phyloP scores from a whole-genome alignment of 2,888 invertebrate genomes.

The Eristalis pertinax region DNA sequence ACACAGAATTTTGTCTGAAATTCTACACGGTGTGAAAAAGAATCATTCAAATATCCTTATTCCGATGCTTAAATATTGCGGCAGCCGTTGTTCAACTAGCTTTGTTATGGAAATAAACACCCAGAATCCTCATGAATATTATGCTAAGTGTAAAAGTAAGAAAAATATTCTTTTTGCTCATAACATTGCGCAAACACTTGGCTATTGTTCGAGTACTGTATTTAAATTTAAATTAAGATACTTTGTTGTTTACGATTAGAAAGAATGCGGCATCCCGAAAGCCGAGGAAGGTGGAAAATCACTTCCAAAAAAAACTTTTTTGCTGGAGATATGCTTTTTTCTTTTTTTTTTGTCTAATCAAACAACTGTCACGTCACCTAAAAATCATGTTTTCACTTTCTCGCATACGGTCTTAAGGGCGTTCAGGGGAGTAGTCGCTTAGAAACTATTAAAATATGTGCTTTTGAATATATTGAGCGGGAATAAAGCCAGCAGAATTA shows the following conservation, averaged over 20 bases:
- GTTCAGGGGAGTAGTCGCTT: constrained; percentile 36
- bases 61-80: constrained; percentile 52
- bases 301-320: constrained; percentile 60
- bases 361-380: constrained; percentile 79
- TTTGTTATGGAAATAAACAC: constrained; percentile 72
- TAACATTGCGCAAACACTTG: constrained; percentile 55
- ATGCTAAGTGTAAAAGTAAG: constrained; percentile 63
- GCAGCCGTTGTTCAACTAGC: constrained; percentile 56
- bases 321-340: constrained; percentile 61
- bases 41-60: constrained; percentile 57
- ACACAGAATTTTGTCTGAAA: constrained; percentile 36
- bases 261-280: constrained; percentile 61
- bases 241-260: constrained; percentile 61
- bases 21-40: constrained; percentile 29
- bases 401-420: constrained; percentile 43
- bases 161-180: constrained; percentile 58
- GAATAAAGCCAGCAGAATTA: too few species aligned
- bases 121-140: constrained; percentile 65
- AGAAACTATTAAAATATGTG: background rate
- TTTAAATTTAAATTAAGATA: constrained; percentile 61
- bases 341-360: constrained; percentile 76
- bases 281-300: constrained; percentile 66
- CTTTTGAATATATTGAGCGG: too few species aligned
- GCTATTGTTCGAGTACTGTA: constrained; percentile 49
- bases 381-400: constrained; percentile 73